phyloP scores from a whole-genome alignment of 2,888 invertebrate species.

The Hermaeophaga mercurialis region DNA sequence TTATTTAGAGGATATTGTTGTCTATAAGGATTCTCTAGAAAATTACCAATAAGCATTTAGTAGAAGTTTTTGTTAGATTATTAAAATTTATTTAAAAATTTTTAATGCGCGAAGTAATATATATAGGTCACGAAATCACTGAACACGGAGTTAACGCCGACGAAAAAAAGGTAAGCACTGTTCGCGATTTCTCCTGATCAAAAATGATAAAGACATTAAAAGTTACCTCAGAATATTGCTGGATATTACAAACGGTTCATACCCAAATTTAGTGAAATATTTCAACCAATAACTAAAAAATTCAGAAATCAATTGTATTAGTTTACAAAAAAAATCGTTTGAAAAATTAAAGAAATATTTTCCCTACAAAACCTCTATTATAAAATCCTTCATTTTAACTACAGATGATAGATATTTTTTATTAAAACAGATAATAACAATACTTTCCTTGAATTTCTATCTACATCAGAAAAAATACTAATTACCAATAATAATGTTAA shows the following conservation, averaged over 20 bases:
- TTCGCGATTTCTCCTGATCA: slow-evolving; percentile 29
- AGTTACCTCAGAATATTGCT: slow-evolving; percentile 36
- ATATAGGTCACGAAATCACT: slow-evolving; percentile 35
- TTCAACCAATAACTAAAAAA: slow-evolving; percentile 34
- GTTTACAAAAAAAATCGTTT: slow-evolving; percentile 9
- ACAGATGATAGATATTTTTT: slow-evolving; percentile 51
- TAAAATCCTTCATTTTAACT: slow-evolving; percentile 47
- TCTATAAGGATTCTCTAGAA: slow-evolving; percentile 38
- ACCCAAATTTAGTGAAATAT: slow-evolving; percentile 28
- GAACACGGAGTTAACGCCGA: slow-evolving; percentile 36
- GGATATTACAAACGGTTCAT: slow-evolving; percentile 36
- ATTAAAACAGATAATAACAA: slow-evolving; percentile 49
- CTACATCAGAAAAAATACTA: background rate
- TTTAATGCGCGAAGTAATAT: slow-evolving; percentile 33
- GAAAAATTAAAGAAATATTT: slow-evolving; percentile 16
- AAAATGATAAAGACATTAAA: slow-evolving; percentile 35
- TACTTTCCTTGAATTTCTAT: slow-evolving; percentile 3
- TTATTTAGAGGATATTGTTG: slow-evolving; percentile 51
- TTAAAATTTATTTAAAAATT: slow-evolving; percentile 35
- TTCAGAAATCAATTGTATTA: slow-evolving; percentile 35
- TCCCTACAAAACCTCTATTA: slow-evolving; percentile 31
- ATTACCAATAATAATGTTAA: background rate
- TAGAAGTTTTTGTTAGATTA: slow-evolving; percentile 39
- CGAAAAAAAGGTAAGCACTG: slow-evolving; percentile 25
- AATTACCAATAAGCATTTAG: slow-evolving; percentile 40